A percentile compares a stretch with the other conserved stretches of the same genome.
phyloP scores from a whole-genome alignment of 2,797 vertebrate species.

The Coregonus ussuriensis region DNA sequence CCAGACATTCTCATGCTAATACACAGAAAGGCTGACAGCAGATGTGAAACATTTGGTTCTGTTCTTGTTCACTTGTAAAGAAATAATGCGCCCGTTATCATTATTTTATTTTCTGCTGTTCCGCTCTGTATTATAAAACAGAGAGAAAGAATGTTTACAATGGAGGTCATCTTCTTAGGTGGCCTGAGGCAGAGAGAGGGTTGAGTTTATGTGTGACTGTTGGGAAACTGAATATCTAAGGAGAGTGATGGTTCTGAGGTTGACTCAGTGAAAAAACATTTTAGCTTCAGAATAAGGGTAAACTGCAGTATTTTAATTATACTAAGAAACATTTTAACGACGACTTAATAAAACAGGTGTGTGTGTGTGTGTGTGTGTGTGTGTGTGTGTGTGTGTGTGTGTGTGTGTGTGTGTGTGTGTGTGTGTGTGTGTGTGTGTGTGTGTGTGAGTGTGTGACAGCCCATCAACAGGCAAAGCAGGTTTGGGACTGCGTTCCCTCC shows the following conservation, averaged over 20 bases:
- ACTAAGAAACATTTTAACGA: neutral
- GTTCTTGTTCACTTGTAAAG: conserved; percentile 93
- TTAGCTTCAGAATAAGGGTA: neutral
- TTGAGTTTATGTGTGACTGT: conserved; percentile 13
- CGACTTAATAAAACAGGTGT: neutral
- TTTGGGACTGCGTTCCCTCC: conserved; percentile 40
- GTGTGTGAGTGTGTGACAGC: neutral
- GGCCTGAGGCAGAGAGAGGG: conserved; percentile 59
- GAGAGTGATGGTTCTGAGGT: neutral
- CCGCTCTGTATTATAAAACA: conserved; percentile 58
- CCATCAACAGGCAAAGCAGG: conserved; percentile 22
- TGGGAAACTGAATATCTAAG: neutral
- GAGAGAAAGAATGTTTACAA: conserved; percentile 53
- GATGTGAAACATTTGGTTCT: conserved; percentile 96
- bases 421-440: conserved; percentile 1
- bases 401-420: conserved; percentile 6
- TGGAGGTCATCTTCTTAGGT: conserved; percentile 80
- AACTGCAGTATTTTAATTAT: neutral
- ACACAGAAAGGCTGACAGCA: conserved; percentile 75
- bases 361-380: conserved; percentile 4
- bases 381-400: conserved; percentile 2
- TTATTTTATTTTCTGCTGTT: conserved; percentile 60
- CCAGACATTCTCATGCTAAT: conserved; percentile 94
- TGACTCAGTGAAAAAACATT: neutral
- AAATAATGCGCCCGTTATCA: conserved; percentile 84